Evolutionary conservation across 1,140 invertebrate genomes (phyloP), one percentile per base, ranked within the genome.

Genomic region (Helicoverpa armigera): DNA sequence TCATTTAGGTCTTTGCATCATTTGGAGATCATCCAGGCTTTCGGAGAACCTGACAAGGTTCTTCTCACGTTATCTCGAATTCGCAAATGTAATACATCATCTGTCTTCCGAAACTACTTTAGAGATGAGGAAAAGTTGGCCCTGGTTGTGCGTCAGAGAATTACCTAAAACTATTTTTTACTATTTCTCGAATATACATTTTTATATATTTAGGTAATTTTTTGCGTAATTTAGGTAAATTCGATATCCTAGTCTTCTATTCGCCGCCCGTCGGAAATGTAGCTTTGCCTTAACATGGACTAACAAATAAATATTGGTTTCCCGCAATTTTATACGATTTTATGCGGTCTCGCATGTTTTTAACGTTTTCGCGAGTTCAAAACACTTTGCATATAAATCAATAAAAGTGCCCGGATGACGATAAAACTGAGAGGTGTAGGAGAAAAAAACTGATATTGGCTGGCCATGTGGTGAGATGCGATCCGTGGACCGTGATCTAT

Each of bases 401-500:
- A 50, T 75, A 29, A 75, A 70, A 61, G 73, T 61, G 35, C 61
- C 43, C 16, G 43, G 12, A 48, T 7, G 60, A 31, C 50, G 50
- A 65, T 77, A 65, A 65, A 77, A 53, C 48, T 65, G 31, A 63
- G 29, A 67, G 53, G 76, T 77, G 75, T 67, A 67, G 50, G 73
- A 51, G 58, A 75, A 61, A 75, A n/a, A 78, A 67, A 29, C 72
- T 50, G 73, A 75, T 75, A 75, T 43, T 51, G 18, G 29, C 50
- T 29, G 50, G 75, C 75, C 75, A 77, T 77, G 75, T 81, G 72
- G 16, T 29, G 43, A 60, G 67, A 76, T 58, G 67, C 31, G 75
- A 77, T 54, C 43, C 63, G 63, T 51, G 23, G 23, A 23, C 58
- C 63, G 79, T 84, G 80, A 82, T 80, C 70, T 81, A 73, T 82